phyloP scores from a whole-genome alignment of 2,888 invertebrate species.

The Hyles lineata region DNA sequence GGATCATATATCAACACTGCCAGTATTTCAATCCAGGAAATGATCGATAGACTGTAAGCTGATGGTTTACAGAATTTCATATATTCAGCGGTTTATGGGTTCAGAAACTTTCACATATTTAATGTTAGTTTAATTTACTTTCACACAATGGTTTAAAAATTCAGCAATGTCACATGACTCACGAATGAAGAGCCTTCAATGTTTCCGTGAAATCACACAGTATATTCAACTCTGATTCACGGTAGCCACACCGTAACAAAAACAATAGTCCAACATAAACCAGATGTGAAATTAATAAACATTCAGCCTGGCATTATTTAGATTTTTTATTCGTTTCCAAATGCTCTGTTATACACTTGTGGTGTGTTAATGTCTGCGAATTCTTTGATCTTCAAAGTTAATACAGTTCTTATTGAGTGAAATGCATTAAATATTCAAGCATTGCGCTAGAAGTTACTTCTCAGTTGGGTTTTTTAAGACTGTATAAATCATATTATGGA shows the following conservation, averaged over 20 bases:
- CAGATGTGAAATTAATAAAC: constrained; percentile 39
- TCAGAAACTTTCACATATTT: no score
- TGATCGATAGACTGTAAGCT: no score
- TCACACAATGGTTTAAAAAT: no score
- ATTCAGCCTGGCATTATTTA: constrained; percentile 39
- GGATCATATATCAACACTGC: no score
- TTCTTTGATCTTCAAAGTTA: background rate
- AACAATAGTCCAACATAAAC: constrained; percentile 48
- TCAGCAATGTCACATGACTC: background rate
- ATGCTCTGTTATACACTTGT: background rate
- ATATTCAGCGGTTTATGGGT: no score
- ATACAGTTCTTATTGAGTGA: constrained; percentile 13
- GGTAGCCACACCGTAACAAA: constrained; percentile 35
- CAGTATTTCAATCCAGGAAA: no score
- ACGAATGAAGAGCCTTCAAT: background rate
- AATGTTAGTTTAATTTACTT: no score
- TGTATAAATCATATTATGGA: no score
- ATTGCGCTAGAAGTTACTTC: background rate
- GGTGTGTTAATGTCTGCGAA: constrained; percentile 3
- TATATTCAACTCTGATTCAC: background rate
- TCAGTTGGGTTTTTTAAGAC: background rate
- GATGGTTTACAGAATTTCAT: no score
- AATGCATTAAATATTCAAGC: background rate
- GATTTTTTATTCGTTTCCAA: constrained; percentile 37
- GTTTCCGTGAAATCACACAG: background rate